Conservation (phyloP, 2,888 invertebrate species). For the Drosophila heteroneura region DNA sequence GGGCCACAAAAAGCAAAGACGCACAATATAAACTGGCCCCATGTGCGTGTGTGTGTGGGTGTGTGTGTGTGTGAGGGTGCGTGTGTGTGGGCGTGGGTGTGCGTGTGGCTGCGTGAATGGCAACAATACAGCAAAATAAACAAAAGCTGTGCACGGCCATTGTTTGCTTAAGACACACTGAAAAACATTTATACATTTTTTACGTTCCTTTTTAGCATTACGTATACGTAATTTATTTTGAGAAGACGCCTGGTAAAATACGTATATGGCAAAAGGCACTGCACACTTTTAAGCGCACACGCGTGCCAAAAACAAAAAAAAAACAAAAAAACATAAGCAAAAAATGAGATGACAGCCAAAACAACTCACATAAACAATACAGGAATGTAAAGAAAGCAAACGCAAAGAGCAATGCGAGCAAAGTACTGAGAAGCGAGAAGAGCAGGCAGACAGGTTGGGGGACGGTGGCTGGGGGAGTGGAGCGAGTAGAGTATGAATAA, state of each 20-base stretch:
- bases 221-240: constrained; percentile 61
- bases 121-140: constrained; percentile 60
- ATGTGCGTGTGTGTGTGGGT: not conserved
- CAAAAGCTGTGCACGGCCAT: constrained; percentile 71
- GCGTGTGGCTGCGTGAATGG: constrained; percentile 10
- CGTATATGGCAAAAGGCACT: constrained; percentile 27
- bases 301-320: constrained; percentile 21
- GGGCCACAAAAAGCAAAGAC: constrained; percentile 30
- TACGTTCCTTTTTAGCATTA: constrained; percentile 32
- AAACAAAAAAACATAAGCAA: not conserved
- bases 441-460: not conserved
- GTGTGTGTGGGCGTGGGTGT: not conserved
- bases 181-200: constrained; percentile 66
- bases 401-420: not conserved
- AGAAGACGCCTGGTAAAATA: constrained; percentile 31
- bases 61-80: not conserved
- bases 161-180: constrained; percentile 67
- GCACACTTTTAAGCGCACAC: constrained; percentile 49
- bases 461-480: not conserved
- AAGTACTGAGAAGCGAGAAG: not conserved
- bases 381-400: constrained; percentile 25
- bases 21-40: constrained; percentile 26
- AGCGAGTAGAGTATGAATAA: constrained; percentile 60
- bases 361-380: constrained; percentile 42
- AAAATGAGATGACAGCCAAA: constrained; percentile 31